Conservation (phyloP, 2,113 vertebrate species). For the Pelecanoides urinatrix region DNA sequence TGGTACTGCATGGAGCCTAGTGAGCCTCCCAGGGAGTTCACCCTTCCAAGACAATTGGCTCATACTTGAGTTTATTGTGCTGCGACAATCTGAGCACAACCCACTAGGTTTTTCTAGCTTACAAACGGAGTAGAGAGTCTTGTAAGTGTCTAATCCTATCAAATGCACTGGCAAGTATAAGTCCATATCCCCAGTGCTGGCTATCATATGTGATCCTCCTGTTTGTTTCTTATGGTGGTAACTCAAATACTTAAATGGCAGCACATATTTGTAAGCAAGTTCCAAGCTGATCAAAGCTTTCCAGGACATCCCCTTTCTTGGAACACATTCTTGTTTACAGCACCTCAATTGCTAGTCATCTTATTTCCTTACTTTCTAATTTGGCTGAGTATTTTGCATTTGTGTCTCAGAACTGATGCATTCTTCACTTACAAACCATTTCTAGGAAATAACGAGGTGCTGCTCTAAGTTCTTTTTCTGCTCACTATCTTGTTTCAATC, state of each 20-base stretch:
- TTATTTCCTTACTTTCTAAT: neutral
- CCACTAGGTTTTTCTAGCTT: neutral
- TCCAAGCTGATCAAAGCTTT: neutral
- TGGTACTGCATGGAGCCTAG: neutral
- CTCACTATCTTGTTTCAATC: neutral
- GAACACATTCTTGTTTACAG: neutral
- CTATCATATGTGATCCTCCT: neutral
- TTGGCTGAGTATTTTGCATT: neutral
- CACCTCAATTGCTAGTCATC: neutral
- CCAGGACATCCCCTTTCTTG: neutral
- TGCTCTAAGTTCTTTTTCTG: neutral
- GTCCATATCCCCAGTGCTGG: neutral
- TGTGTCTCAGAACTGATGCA: neutral
- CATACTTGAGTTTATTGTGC: neutral
- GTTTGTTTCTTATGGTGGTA: neutral
- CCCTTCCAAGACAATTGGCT: neutral
- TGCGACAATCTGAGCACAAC: neutral
- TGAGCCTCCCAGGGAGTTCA: neutral
- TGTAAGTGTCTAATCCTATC: neutral
- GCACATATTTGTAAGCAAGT: neutral
- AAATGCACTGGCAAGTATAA: neutral
- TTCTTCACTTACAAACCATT: neutral
- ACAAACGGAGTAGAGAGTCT: neutral
- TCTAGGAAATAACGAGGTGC: neutral
- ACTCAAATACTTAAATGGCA: neutral